Conservation (phyloP, 30 jellyfish, hydroid and myxozoan species). For the Nemopilema nomurai region DNA sequence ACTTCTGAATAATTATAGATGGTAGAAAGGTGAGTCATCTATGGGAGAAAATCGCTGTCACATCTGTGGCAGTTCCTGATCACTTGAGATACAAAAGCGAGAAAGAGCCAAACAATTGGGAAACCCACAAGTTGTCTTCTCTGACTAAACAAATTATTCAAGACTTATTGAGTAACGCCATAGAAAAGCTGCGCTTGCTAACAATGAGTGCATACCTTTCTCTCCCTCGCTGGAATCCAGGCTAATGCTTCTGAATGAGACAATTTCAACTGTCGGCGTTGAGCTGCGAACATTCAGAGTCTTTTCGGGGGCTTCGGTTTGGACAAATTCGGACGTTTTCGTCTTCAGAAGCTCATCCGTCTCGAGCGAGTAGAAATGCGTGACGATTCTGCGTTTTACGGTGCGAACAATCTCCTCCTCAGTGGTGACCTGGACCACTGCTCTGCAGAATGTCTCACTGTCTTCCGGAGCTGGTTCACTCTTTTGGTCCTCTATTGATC, state of each 20-base stretch:
- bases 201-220: too few species aligned
- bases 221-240: neutral
- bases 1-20: too few species aligned
- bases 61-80: too few species aligned
- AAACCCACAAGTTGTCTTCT: too few species aligned
- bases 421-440: neutral
- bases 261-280: neutral
- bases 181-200: too few species aligned
- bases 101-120: too few species aligned
- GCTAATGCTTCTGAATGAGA: neutral
- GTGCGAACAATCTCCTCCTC: neutral
- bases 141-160: too few species aligned
- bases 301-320: neutral
- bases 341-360: neutral
- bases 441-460: neutral
- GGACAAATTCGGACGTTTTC: neutral
- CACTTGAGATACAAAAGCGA: too few species aligned
- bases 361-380: neutral
- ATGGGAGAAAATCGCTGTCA: too few species aligned
- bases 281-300: neutral
- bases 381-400: neutral
- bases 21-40: too few species aligned
- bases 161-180: too few species aligned
- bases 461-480: neutral
- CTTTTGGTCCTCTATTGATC: neutral